Evolutionary conservation across 2,113 vertebrate genomes (phyloP).

Genomic region (Chaenogobius annularis): DNA sequence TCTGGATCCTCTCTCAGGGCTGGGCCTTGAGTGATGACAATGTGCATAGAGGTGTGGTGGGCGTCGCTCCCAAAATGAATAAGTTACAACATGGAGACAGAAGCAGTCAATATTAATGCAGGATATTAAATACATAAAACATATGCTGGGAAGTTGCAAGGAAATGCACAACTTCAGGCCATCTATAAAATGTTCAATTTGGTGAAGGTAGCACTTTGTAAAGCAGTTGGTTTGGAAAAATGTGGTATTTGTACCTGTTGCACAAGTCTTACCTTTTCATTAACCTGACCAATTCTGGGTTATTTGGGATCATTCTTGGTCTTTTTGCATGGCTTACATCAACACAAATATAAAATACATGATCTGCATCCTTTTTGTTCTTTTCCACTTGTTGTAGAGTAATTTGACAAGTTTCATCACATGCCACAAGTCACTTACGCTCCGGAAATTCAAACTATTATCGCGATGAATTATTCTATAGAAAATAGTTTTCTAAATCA

Average conservation of each 20-base stretch:
- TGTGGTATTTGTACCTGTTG: no score
- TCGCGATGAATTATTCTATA: no score
- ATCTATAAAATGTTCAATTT: neutral
- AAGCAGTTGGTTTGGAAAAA: neutral
- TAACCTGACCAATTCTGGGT: no score
- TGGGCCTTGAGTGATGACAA: constrained; percentile 33
- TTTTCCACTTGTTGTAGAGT: no score
- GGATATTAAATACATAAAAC: constrained; percentile 28
- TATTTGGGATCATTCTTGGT: neutral
- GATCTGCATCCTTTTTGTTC: neutral
- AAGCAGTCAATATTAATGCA: constrained; percentile 7
- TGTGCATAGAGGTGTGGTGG: constrained; percentile 40
- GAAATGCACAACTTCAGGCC: neutral
- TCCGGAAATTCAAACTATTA: no score
- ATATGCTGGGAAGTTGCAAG: neutral
- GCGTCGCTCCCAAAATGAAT: constrained; percentile 31
- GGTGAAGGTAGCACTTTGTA: neutral
- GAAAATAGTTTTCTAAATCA: no score
- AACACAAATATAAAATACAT: no score
- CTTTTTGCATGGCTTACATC: neutral
- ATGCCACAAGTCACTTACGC: no score
- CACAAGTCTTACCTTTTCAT: no score
- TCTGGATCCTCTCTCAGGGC: constrained; percentile 34
- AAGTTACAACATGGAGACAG: constrained; percentile 18
- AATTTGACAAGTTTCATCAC: no score